A percentile compares a stretch with the other conserved stretches of the same genome.
phyloP scores from a whole-genome alignment of 1,140 invertebrate species.

The Pseudomyrmex flavicornis region DNA sequence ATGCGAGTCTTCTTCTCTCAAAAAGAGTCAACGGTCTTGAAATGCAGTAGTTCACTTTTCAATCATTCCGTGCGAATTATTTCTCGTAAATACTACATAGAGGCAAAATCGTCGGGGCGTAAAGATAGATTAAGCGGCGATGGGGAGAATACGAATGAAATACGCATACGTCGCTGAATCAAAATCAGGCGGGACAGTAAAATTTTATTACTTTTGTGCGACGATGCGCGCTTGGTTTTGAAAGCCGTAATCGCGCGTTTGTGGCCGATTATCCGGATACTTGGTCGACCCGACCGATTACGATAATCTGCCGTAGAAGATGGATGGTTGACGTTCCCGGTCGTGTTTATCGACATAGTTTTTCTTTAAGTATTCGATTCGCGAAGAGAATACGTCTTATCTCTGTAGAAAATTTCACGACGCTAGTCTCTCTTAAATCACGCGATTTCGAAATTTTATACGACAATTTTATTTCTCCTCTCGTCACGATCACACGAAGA shows the following conservation, averaged over 20 bases:
- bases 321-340: conserved; percentile 44
- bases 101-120: neutral
- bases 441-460: conserved; percentile 16
- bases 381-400: too few species aligned
- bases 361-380: neutral
- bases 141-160: conserved; percentile 1
- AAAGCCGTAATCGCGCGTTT: conserved; percentile 68
- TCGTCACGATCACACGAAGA: neutral
- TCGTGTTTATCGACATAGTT: conserved; percentile 6
- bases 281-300: neutral
- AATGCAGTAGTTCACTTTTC: neutral
- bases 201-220: conserved; percentile 70
- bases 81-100: neutral
- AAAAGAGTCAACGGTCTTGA: neutral
- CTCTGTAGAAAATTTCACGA: too few species aligned
- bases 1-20: neutral
- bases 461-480: neutral
- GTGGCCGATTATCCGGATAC: conserved; percentile 13
- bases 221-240: conserved; percentile 47
- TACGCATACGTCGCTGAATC: conserved; percentile 4
- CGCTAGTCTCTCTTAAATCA: neutral
- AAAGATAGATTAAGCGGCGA: neutral
- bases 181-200: conserved; percentile 52
- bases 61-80: neutral
- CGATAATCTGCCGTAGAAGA: neutral